Base-by-base conservation (phyloP, 2,888 invertebrate species). In the Empis stercorea region DNA sequence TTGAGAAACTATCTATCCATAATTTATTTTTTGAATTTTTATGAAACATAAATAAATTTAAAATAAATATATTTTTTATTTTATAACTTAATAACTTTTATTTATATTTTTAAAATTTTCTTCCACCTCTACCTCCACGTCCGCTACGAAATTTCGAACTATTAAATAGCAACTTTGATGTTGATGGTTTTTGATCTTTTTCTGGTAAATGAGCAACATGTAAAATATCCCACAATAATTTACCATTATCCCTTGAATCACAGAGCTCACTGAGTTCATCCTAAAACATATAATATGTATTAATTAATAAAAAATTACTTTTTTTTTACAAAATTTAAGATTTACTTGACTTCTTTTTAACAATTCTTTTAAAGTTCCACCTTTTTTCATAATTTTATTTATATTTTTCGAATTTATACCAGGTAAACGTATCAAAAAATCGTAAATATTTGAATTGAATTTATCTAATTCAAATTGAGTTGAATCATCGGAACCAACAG, bases 401-500 rank as follows among this genome's bases (percentile, higher is more conserved):
- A 92, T 77, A 68, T 95, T 96, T 66, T 88, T 91, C 0, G 87
- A 81, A 52, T 81, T 84, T 6, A 95, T 78, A 10, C 95, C 95
- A 0, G 95, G 94, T 59, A 95, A 72, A 64, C 87, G 88, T 20
- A 81, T 73, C n/a, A 91, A 70, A 59, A 91, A 83, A 65, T 88
- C 87, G 66, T 87, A 81, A 20, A 87, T 78, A 50, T 74, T 70
- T 39, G 78, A 72, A 63, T 83, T 91, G 70, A 76, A 91, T 54
- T 79, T 78, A 55, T 82, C 81, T 10, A 73, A 58, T 55, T 79
- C 78, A 13, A 83, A 76, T 44, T 76, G 76, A 4, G 73, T 73
- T 6, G 74, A 67, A 60, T 80, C 80, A 51, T 82, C 84, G 4
- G 78, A 75, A 48, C 85, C 85, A 43, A 88, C 70, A 3, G 83